These are phyloP conservation scores for Thermophis baileyi DNA, from an alignment of 2,113 vertebrate species.

Conservation along the genomic window DNA sequence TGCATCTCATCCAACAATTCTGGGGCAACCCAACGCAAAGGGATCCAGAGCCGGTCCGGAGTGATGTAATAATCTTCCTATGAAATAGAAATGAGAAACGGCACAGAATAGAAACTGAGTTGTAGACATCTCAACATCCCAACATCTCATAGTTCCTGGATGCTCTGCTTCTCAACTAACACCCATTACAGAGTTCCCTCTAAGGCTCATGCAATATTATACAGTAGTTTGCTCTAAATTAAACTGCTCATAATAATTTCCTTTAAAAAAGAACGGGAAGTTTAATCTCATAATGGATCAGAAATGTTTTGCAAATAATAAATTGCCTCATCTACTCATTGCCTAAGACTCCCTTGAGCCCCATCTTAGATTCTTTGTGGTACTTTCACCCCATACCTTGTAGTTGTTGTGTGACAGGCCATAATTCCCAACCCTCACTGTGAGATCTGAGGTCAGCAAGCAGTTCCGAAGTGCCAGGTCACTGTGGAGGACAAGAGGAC, in stretches of 20 bases:
- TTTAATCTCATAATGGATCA: not conserved
- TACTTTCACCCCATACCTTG: constrained; percentile 70
- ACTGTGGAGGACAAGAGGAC: constrained; percentile 55
- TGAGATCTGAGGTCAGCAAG: constrained; percentile 88
- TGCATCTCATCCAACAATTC: constrained; percentile 86
- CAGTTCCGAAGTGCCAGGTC: constrained; percentile 90
- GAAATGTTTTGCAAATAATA: too few species aligned
- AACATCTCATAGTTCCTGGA: not conserved
- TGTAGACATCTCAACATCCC: not conserved
- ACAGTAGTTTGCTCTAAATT: too few species aligned
- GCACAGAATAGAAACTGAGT: not conserved
- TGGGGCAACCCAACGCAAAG: constrained; percentile 87
- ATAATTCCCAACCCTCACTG: constrained; percentile 88
- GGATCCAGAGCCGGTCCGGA: constrained; percentile 88
- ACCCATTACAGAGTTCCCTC: not conserved
- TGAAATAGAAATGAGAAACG: not conserved
- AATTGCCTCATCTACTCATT: too few species aligned
- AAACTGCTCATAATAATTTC: not conserved
- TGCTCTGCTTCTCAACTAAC: not conserved
- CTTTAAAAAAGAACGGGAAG: not conserved
- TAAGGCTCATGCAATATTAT: not conserved
- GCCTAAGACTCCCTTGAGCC: too few species aligned
- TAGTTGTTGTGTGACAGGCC: constrained; percentile 90
- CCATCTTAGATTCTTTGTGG: too few species aligned
- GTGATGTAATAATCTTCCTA: constrained; percentile 93